phyloP scores from a whole-genome alignment of 2,113 vertebrate species.

The Pionites leucogaster region DNA sequence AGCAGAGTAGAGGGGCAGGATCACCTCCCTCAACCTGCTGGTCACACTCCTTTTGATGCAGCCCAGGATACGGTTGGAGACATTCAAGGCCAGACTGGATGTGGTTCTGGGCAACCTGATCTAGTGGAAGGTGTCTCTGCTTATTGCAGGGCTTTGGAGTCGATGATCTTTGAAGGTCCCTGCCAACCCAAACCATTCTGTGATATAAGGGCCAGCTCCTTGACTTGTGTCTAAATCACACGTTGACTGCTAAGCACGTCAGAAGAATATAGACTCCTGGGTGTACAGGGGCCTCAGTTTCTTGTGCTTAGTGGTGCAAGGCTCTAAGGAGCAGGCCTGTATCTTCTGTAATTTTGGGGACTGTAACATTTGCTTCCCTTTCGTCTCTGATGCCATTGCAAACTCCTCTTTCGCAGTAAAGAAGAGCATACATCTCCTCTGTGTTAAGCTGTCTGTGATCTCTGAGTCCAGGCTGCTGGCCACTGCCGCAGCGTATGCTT shows the following conservation, averaged over 20 bases:
- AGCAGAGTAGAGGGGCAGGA: no score
- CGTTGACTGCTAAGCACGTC: not conserved
- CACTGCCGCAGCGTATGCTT: fast-evolving
- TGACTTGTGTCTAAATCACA: not conserved
- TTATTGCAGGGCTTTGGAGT: not conserved
- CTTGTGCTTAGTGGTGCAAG: not conserved
- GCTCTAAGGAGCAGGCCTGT: not conserved
- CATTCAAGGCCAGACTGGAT: not conserved
- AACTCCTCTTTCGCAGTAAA: not conserved
- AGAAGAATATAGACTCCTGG: not conserved
- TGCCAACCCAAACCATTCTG: not conserved
- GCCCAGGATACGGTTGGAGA: not conserved
- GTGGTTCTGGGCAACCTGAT: not conserved
- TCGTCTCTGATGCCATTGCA: not conserved
- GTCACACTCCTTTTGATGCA: no score
- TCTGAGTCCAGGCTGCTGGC: not conserved
- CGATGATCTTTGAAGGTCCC: not conserved
- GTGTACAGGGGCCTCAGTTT: not conserved
- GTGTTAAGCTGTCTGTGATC: not conserved
- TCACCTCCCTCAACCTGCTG: no score
- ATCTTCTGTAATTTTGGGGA: not conserved
- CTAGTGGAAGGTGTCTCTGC: not conserved
- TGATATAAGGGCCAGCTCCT: not conserved
- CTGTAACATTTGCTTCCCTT: not conserved
- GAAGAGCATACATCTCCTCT: not conserved